Percentiles rank a stretch among this genome's conserved stretches.
Evolutionary conservation across 2,888 invertebrate species (phyloP).

Genomic region (Zygogramma bicolorata): DNA sequence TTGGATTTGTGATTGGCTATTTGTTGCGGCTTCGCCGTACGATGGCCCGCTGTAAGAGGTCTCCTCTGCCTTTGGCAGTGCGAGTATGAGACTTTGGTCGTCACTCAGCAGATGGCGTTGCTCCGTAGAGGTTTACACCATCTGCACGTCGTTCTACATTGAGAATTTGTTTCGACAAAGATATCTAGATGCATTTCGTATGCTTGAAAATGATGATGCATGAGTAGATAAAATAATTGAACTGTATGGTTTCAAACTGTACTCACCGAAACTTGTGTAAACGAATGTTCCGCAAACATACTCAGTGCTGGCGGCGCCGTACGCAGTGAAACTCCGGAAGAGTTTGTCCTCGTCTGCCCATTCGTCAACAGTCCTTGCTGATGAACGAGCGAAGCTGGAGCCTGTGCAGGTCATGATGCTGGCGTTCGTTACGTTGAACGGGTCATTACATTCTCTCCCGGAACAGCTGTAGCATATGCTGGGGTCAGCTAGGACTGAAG

Average conservation of each 20-base stretch:
- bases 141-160: no score
- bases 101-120: no score
- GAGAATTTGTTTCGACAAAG: no score
- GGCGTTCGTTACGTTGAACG: conserved; percentile 28
- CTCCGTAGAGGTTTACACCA: no score
- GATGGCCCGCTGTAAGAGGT: no score
- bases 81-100: no score
- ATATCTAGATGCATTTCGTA: no score
- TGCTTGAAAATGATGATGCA: no score
- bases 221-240: no score
- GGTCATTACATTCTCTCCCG: conserved; percentile 33
- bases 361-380: background rate
- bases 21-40: no score
- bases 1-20: no score
- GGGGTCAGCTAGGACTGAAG: conserved; percentile 12
- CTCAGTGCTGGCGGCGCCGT: conserved; percentile 13
- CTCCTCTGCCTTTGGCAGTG: no score
- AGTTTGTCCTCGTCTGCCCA: conserved; percentile 8
- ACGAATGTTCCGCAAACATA: conserved; percentile 33
- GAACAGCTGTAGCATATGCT: conserved; percentile 32
- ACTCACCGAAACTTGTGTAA: conserved; percentile 25
- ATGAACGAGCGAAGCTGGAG: background rate
- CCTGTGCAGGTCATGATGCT: conserved; percentile 20
- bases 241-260: background rate
- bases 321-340: background rate